Percentiles rank a stretch among this genome's conserved stretches.
Evolutionary conservation across 2,113 vertebrate species (phyloP).

Genomic region (Morone chrysops): DNA sequence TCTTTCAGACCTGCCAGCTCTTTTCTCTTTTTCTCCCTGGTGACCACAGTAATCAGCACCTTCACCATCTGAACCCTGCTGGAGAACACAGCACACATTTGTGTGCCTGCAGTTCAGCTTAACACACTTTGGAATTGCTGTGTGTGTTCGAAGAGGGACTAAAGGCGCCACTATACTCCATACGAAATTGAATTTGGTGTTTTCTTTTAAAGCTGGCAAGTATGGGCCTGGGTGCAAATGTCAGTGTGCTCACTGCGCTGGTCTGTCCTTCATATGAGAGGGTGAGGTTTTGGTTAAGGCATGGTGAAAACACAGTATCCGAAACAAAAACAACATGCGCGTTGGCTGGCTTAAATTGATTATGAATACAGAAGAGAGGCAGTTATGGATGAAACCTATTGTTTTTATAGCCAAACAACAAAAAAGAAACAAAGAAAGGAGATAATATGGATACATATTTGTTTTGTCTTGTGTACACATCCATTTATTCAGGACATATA

Average conservation of each 20-base stretch:
- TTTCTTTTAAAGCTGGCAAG: constrained; percentile 21
- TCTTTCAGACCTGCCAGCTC: constrained; percentile 61
- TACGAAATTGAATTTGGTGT: constrained; percentile 18
- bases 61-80: constrained; percentile 48
- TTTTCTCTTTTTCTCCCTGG: constrained; percentile 42
- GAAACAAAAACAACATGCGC: constrained; percentile 20
- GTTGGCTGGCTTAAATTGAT: constrained; percentile 4
- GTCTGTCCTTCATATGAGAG: neutral
- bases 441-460: neutral
- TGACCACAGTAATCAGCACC: constrained; percentile 60
- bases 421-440: neutral
- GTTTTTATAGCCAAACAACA: neutral
- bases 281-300: neutral
- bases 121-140: constrained; percentile 17
- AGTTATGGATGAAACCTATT: neutral
- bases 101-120: constrained; percentile 28
- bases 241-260: constrained; percentile 2
- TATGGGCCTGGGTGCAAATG: constrained; percentile 15
- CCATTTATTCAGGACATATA: neutral
- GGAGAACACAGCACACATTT: constrained; percentile 32
- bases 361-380: neutral
- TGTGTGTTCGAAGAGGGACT: constrained; percentile 5
- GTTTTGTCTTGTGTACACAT: neutral
- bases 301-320: constrained; percentile 26
- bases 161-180: constrained; percentile 13